A percentile compares a stretch with the other conserved stretches of the same genome.
Conservation (phyloP, 2,888 invertebrate species). For the Sialis lutaria region DNA sequence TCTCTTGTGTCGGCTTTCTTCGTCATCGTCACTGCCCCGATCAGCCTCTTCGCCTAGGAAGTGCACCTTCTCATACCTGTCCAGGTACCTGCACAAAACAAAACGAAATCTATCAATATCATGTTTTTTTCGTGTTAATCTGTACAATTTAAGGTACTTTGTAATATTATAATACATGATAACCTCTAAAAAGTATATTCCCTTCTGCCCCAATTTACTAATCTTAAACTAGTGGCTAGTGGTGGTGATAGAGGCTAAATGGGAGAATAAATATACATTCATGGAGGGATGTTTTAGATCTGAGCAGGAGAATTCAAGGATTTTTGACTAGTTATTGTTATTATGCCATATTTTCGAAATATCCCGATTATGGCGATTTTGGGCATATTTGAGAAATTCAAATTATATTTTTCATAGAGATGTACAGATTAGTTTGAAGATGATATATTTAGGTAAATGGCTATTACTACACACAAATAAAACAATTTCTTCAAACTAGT, state of each 20-base stretch:
- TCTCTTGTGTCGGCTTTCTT: conserved; percentile 52
- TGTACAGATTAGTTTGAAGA: no score
- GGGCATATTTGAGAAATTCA: no score
- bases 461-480: no score
- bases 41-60: conserved; percentile 83
- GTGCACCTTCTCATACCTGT: conserved; percentile 78
- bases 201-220: no score
- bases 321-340: no score
- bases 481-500: no score
- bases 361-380: no score
- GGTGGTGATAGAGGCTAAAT: not conserved
- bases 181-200: not conserved
- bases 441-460: no score
- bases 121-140: not conserved
- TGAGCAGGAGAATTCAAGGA: not conserved
- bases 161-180: not conserved
- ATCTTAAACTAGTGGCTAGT: not conserved
- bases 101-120: not conserved
- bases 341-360: no score
- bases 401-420: no score
- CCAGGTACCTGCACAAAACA: conserved; percentile 37
- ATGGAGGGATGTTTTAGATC: no score
- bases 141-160: not conserved
- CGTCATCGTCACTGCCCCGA: conserved; percentile 57
- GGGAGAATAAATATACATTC: no score